A percentile compares a stretch with the other conserved stretches of the same genome.
These are phyloP conservation scores for Ellobius talpinus DNA, from an alignment of 2,113 vertebrate genomes.

Conservation along the genomic window DNA sequence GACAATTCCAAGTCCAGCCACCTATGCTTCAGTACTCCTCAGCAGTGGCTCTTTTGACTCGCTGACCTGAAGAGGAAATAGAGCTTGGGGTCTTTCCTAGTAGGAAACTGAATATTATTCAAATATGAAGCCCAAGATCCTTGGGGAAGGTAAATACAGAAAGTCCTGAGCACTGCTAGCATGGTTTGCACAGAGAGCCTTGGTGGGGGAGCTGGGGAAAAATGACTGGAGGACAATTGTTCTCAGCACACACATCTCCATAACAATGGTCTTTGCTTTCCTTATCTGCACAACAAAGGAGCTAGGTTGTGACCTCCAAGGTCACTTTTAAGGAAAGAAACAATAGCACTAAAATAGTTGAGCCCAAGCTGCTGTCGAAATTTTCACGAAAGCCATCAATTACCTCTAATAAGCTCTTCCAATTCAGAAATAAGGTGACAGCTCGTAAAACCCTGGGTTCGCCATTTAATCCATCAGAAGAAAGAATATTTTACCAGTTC, in stretches of 20 bases:
- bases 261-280: constrained; percentile 16
- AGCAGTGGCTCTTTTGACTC: constrained; percentile 22
- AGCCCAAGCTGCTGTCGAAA: constrained; percentile 4
- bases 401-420: neutral
- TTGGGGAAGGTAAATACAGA: neutral
- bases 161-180: neutral
- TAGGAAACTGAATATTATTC: constrained; percentile 28
- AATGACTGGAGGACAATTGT: neutral
- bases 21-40: neutral
- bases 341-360: constrained; percentile 1
- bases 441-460: neutral
- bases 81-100: constrained; percentile 9
- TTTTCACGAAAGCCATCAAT: neutral
- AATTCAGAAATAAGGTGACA: neutral
- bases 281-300: constrained; percentile 38
- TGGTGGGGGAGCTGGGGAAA: neutral
- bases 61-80: constrained; percentile 6
- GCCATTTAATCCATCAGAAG: neutral
- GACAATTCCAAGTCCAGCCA: neutral
- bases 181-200: neutral
- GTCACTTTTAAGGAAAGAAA: constrained; percentile 39
- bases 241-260: neutral
- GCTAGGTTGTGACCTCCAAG: neutral
- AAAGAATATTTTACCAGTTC: constrained; percentile 6
- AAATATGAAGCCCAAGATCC: neutral